Evolutionary conservation across 2,113 vertebrate genomes (phyloP).

Genomic region (Trogon melanurus): DNA sequence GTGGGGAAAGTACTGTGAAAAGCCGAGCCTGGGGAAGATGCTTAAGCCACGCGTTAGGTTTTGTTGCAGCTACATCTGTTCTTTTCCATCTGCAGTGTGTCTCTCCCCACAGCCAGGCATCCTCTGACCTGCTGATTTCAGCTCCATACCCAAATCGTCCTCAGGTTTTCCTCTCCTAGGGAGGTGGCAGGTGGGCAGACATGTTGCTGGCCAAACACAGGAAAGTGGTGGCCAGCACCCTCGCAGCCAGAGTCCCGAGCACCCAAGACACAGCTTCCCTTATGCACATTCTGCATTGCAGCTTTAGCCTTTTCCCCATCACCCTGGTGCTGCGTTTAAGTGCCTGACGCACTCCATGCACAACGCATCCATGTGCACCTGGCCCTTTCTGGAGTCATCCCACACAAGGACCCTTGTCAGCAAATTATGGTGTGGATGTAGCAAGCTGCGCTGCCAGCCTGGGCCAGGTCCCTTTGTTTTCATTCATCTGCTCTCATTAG

Average conservation of each 20-base stretch:
- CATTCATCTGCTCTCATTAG: background rate
- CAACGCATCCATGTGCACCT: accelerated
- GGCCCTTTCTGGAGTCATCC: background rate
- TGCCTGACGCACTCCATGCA: accelerated
- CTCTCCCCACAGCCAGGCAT: background rate
- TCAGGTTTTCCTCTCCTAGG: background rate
- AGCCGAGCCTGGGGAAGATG: background rate
- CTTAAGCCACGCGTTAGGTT: background rate
- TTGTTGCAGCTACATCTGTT: background rate
- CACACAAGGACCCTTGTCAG: background rate
- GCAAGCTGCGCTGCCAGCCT: background rate
- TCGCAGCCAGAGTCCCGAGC: accelerated
- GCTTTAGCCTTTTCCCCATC: background rate
- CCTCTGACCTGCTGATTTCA: background rate
- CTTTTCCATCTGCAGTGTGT: background rate
- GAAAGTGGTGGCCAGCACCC: background rate
- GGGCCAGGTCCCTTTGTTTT: background rate
- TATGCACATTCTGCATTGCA: accelerated
- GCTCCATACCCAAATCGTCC: accelerated
- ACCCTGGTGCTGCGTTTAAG: background rate
- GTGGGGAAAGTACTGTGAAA: background rate
- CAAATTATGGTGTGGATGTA: background rate
- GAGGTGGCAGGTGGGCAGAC: background rate
- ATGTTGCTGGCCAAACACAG: background rate
- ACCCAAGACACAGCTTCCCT: background rate